These are phyloP conservation scores for Aphodius granarius DNA, from an alignment of 2,888 invertebrate genomes.

Conservation along the genomic window DNA sequence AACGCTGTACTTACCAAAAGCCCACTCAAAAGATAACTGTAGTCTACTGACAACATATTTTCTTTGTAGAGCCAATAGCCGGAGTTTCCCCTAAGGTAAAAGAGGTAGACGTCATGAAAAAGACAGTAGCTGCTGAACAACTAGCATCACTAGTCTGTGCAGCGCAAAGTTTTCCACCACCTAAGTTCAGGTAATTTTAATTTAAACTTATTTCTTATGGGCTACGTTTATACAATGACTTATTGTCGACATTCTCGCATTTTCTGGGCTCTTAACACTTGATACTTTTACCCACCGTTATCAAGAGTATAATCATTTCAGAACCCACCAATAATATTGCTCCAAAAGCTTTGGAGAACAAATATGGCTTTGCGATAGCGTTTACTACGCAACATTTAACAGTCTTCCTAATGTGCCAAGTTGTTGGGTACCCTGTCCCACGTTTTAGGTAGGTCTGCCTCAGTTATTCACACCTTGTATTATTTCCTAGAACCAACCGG, in stretches of 20 bases:
- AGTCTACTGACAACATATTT: too few species aligned
- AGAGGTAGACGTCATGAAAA: slow-evolving; percentile 54
- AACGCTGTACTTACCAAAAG: neutral
- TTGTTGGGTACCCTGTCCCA: slow-evolving; percentile 71
- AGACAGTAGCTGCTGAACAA: slow-evolving; percentile 39
- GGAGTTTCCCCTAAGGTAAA: slow-evolving; percentile 55
- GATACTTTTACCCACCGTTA: neutral
- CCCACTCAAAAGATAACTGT: too few species aligned
- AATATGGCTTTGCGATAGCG: slow-evolving; percentile 51
- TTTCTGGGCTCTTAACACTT: slow-evolving; percentile 2
- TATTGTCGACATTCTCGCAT: neutral
- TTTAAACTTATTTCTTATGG: neutral
- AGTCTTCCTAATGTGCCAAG: slow-evolving; percentile 68
- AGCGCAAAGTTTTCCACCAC: slow-evolving; percentile 62
- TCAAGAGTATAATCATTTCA: slow-evolving; percentile 51
- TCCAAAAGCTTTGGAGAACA: slow-evolving; percentile 56
- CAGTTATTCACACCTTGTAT: slow-evolving; percentile 35
- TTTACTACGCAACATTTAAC: slow-evolving; percentile 42
- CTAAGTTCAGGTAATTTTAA: slow-evolving; percentile 64
- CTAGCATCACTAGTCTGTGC: slow-evolving; percentile 54
- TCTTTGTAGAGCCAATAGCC: slow-evolving; percentile 54
- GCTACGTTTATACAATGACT: neutral
- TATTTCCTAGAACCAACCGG: slow-evolving; percentile 60
- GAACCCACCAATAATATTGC: slow-evolving; percentile 69
- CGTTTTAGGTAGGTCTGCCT: slow-evolving; percentile 65